Percentiles rank a stretch among this genome's conserved stretches.
These are phyloP conservation scores for Datnioides undecimradiatus DNA, from an alignment of 2,113 vertebrate species.

Conservation along the genomic window DNA sequence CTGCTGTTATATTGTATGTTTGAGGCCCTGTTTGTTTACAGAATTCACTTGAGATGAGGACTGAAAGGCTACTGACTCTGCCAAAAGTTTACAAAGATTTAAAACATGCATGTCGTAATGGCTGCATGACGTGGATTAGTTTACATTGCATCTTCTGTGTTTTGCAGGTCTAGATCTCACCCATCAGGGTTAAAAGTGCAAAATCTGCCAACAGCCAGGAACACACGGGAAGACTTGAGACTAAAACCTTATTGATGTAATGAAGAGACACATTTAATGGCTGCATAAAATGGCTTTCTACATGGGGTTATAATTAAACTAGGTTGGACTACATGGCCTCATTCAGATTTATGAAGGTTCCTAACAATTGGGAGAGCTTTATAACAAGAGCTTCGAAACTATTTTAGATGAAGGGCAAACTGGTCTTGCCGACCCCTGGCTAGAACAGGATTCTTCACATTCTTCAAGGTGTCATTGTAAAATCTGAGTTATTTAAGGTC, in stretches of 20 bases:
- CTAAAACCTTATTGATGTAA: background rate
- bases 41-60: constrained; percentile 39
- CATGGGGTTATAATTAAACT: background rate
- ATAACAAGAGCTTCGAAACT: background rate
- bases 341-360: background rate
- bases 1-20: constrained; percentile 61
- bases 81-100: constrained; percentile 73
- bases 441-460: background rate
- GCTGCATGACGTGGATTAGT: constrained; percentile 80
- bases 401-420: background rate
- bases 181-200: constrained; percentile 35
- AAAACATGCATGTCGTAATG: constrained; percentile 81
- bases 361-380: constrained; percentile 9
- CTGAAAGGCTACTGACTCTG: constrained; percentile 46
- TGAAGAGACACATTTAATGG: constrained; percentile 1
- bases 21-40: constrained; percentile 63
- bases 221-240: constrained; percentile 34
- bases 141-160: constrained; percentile 69
- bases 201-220: constrained; percentile 51
- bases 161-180: constrained; percentile 34
- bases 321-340: background rate
- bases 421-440: background rate
- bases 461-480: constrained; percentile 16
- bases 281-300: constrained; percentile 17
- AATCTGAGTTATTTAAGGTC: constrained; percentile 10